A percentile compares a stretch with the other conserved stretches of the same genome.
phyloP scores from a whole-genome alignment of 2,797 vertebrate species.

The Smutsia gigantea region DNA sequence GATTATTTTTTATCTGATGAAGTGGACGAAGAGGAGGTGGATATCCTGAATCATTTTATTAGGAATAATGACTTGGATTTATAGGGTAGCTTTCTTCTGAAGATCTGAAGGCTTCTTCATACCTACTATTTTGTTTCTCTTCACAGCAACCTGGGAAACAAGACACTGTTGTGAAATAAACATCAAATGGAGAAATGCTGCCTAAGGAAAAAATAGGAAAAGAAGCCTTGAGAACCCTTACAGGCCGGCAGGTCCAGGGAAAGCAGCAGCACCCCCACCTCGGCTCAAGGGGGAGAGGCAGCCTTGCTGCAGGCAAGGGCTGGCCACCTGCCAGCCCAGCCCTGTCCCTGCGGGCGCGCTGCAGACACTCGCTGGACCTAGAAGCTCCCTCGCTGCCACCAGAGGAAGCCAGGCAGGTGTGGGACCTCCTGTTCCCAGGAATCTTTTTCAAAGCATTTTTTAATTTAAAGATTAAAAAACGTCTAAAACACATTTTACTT shows the following conservation, averaged over 20 bases:
- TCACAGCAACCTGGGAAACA: slow-evolving; percentile 55
- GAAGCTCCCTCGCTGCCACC: neutral
- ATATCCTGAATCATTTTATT: slow-evolving; percentile 14
- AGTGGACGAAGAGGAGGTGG: neutral
- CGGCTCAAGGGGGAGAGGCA: neutral
- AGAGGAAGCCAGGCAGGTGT: neutral
- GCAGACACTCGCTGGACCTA: neutral
- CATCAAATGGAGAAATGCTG: slow-evolving; percentile 13
- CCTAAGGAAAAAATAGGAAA: neutral
- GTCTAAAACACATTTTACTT: neutral
- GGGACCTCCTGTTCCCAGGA: neutral
- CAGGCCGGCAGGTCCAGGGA: no score
- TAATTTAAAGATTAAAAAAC: neutral
- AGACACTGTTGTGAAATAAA: slow-evolving; percentile 64
- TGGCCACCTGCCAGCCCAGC: no score
- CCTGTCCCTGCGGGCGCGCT: accelerated
- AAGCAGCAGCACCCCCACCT: neutral
- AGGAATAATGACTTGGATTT: slow-evolving; percentile 55
- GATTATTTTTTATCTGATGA: neutral
- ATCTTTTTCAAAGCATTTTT: neutral
- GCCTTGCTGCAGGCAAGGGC: neutral
- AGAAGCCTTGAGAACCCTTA: neutral
- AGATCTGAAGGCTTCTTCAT: slow-evolving; percentile 64
- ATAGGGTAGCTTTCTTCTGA: slow-evolving; percentile 69
- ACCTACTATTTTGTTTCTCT: slow-evolving; percentile 49